phyloP scores from a whole-genome alignment of 1,140 invertebrate species.

The Drosophila obscura region DNA sequence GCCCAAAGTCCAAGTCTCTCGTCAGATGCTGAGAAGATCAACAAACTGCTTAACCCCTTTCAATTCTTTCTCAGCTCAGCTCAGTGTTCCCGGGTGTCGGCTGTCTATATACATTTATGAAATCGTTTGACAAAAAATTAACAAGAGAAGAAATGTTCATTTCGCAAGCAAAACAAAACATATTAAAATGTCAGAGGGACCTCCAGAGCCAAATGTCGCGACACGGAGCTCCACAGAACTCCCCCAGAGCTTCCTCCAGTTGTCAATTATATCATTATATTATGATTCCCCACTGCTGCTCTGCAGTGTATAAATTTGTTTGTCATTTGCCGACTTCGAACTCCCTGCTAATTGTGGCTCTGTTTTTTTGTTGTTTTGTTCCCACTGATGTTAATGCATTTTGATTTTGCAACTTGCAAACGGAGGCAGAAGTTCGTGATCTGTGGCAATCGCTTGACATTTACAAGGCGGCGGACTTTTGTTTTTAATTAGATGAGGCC shows the following conservation, averaged over 20 bases:
- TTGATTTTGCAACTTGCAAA: constrained; percentile 70
- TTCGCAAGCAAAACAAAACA: constrained; percentile 57
- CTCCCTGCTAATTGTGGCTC: constrained; percentile 42
- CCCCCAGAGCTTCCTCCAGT: constrained; percentile 15
- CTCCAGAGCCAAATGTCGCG: constrained; percentile 68
- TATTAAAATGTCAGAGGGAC: constrained; percentile 70
- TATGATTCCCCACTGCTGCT: constrained; percentile 47
- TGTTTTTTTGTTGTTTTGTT: constrained; percentile 54
- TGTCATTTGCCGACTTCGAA: constrained; percentile 41
- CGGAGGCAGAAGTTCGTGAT: constrained; percentile 62
- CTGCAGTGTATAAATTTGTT: constrained; percentile 27
- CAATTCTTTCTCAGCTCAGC: neutral
- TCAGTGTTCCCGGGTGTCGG: too few species aligned
- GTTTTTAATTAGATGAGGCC: constrained; percentile 73
- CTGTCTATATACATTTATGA: constrained; percentile 15
- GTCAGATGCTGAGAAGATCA: constrained; percentile 1
- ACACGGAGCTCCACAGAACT: constrained; percentile 34
- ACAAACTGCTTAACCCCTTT: constrained; percentile 32
- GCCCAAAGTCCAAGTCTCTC: constrained; percentile 11
- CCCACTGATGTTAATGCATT: constrained; percentile 61
- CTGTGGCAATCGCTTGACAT: constrained; percentile 73
- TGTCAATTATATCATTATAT: constrained; percentile 73
- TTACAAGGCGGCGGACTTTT: constrained; percentile 78
- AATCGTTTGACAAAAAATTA: constrained; percentile 38
- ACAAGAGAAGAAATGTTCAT: constrained; percentile 38